Base-by-base conservation (phyloP, 2,888 invertebrate genomes). In the Heliconius ethilla region DNA sequence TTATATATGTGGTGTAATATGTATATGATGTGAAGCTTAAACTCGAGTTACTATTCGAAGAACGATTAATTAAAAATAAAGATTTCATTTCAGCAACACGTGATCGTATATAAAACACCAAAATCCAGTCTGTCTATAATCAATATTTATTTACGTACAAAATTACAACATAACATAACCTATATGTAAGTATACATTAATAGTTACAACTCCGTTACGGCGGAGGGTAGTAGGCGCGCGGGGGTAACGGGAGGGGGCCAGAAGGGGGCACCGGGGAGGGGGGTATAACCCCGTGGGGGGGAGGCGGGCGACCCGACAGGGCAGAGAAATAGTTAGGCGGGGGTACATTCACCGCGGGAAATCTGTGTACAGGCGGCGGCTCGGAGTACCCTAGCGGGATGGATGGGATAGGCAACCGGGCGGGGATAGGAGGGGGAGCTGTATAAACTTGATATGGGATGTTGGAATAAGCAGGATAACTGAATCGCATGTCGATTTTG, bases 381-480 rank as follows among this genome's bases (percentile, higher is more conserved):
- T 94, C 92, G 9, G 92, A 83, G 81, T 94, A 95, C 78, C 94
- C 90, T 45, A 94, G 82, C 18, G 91, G 77, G 9, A 81, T 85
- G 80, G 90, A 88, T 13, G 90, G 90, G 81, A 83, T 78, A 5
- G 81, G 82, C n/a, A 83, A 65, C 11, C 87, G 78, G 85, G 89
- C 25, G 15, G 92, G 91, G 1, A 88, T 86, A 0, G 91, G 90
- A 3, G 92, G 92, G 1, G 94, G 92, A n/a, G 90, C 89, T 0
- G 91, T 83, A 82, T 93, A 95, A 66, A 94, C 91, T 1, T 94
- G 90, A 81, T 94, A 95, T 7, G 92, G 91, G 74, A 95, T 89
- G 2, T 91, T 86, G 0, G 90, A 86, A 75, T 89, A 92, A 55
- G 87, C 86, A 10, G 91, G 90, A 73, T 90, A 92, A 25, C 82